phyloP scores from a whole-genome alignment of 2,797 vertebrate species.

The Sebastes iracundus region DNA sequence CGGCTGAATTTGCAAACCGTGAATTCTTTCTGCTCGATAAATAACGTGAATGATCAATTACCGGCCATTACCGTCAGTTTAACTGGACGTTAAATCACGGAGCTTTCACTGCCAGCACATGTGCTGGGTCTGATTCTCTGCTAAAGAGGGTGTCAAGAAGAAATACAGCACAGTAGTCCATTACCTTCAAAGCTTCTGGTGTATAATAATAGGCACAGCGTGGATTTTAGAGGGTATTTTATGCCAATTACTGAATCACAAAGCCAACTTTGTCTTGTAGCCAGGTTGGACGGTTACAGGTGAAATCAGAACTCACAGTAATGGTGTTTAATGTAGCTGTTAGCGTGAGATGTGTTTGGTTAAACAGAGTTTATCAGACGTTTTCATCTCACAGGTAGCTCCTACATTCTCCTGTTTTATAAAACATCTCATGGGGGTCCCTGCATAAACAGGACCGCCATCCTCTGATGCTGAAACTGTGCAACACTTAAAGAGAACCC shows the following conservation, averaged over 20 bases:
- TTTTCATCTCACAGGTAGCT: conserved; percentile 2
- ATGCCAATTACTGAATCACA: conserved; percentile 22
- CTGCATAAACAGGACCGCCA: background rate
- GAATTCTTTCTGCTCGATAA: conserved; percentile 42
- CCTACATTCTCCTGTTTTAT: background rate
- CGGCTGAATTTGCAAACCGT: conserved; percentile 30
- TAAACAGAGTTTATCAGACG: background rate
- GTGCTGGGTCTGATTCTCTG: conserved; percentile 37
- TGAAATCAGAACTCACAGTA: conserved; percentile 14
- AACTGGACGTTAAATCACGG: conserved; percentile 47
- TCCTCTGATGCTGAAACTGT: background rate
- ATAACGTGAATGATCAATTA: conserved; percentile 46
- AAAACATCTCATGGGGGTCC: background rate
- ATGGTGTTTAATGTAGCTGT: background rate
- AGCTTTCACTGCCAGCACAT: conserved; percentile 38
- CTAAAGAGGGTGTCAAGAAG: conserved; percentile 38
- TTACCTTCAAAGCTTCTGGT: conserved; percentile 38
- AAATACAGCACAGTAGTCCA: conserved; percentile 49
- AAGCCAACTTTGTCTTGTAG: conserved; percentile 8
- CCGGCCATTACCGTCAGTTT: conserved; percentile 26
- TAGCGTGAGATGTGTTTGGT: background rate
- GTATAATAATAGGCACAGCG: conserved; percentile 20
- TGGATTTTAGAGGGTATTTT: conserved; percentile 40
- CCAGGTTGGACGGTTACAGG: conserved; percentile 11
- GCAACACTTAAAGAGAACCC: conserved; percentile 29